A percentile compares a stretch with the other conserved stretches of the same genome.
phyloP scores from a whole-genome alignment of 2,797 vertebrate species.

The Yasuhikotakia modesta region DNA sequence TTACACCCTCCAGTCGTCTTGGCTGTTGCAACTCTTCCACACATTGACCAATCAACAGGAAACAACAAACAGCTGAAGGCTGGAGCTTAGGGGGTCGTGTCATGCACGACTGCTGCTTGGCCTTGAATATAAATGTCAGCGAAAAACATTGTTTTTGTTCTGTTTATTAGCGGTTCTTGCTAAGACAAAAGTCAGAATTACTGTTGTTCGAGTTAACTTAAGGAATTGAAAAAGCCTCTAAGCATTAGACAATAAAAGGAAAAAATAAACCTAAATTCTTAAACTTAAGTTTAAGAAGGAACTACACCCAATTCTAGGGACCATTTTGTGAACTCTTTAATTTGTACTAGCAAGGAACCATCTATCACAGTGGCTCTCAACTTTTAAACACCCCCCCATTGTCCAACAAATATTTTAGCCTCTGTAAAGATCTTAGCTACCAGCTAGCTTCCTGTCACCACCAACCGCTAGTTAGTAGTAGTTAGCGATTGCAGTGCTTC shows the following conservation, averaged over 20 bases:
- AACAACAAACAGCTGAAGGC: conserved; percentile 63
- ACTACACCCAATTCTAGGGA: too few species aligned
- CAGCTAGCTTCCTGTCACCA: background rate
- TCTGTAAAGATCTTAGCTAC: background rate
- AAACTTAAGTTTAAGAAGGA: too few species aligned
- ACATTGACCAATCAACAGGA: conserved; percentile 64
- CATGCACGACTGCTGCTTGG: conserved; percentile 60
- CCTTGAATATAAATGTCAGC: conserved; percentile 71
- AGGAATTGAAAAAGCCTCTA: background rate
- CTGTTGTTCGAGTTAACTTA: background rate
- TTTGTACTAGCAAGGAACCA: too few species aligned
- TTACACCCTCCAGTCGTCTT: conserved; percentile 43
- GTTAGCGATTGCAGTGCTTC: conserved; percentile 14
- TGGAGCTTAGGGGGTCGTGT: conserved; percentile 57
- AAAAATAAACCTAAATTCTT: too few species aligned
- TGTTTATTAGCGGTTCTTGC: conserved; percentile 19
- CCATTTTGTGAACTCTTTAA: too few species aligned
- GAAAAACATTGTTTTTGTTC: conserved; percentile 70
- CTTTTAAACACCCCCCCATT: too few species aligned
- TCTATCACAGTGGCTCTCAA: too few species aligned
- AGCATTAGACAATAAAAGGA: too few species aligned
- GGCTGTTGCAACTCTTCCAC: conserved; percentile 53
- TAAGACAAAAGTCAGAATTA: conserved; percentile 1
- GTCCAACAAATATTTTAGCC: too few species aligned
- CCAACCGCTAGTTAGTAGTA: background rate